These are phyloP conservation scores for Phasia obesa DNA, from an alignment of 2,888 invertebrate genomes.

Conservation along the genomic window DNA sequence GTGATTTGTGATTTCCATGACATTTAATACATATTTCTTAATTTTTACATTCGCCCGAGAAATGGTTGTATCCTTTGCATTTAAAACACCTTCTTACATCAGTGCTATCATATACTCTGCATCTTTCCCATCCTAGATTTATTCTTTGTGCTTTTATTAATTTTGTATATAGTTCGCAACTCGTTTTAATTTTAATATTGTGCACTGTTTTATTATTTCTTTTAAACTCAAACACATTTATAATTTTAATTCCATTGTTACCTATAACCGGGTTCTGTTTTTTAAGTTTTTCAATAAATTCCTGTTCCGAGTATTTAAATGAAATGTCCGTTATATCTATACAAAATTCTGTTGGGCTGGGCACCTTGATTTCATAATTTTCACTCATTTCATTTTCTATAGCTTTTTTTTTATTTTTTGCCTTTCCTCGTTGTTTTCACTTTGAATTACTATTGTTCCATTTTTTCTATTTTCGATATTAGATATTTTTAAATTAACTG, in stretches of 20 bases:
- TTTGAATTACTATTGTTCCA: too few relatives aligned
- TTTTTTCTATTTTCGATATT: neutral
- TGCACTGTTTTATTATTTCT: neutral
- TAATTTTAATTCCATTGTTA: neutral
- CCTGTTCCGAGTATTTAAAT: too few relatives aligned
- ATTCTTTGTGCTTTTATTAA: too few relatives aligned
- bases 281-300: neutral
- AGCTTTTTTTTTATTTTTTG: neutral
- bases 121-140: neutral
- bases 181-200: neutral
- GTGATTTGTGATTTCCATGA: too few relatives aligned
- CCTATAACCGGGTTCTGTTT: neutral
- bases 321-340: too few relatives aligned
- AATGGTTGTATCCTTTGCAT: neutral
- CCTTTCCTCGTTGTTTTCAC: too few relatives aligned
- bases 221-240: neutral
- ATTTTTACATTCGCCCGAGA: neutral
- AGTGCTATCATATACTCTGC: neutral
- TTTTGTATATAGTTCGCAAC: neutral
- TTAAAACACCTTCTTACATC: constrained; percentile 1
- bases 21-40: too few relatives aligned
- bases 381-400: constrained; percentile 5
- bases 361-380: too few relatives aligned
- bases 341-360: neutral
- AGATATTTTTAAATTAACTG: neutral